These are phyloP conservation scores for Lanistes nyassanus DNA, from an alignment of 1,140 invertebrate species.

Conservation along the genomic window DNA sequence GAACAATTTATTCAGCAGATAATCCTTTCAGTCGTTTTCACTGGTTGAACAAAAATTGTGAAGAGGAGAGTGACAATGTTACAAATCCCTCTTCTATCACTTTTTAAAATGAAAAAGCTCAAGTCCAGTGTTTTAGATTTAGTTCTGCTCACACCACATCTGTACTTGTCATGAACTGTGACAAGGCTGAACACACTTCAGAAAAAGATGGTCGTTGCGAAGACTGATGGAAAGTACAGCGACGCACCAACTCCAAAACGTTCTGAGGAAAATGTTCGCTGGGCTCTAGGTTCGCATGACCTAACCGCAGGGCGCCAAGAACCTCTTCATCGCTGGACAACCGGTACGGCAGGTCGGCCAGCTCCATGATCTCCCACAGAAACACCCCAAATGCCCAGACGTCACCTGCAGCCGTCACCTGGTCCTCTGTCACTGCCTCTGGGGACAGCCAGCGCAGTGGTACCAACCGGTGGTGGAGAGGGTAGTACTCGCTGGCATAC, in stretches of 20 bases:
- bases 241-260: constrained; percentile 71
- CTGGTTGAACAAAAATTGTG: too few species aligned
- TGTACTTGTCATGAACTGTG: not conserved
- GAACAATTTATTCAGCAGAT: too few species aligned
- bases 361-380: constrained; percentile 64
- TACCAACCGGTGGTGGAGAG: constrained; percentile 70
- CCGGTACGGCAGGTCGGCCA: constrained; percentile 60
- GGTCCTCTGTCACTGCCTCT: constrained; percentile 82
- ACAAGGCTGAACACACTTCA: constrained; percentile 49
- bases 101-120: not conserved
- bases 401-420: constrained; percentile 67
- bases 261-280: constrained; percentile 60
- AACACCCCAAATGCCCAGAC: constrained; percentile 65
- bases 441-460: constrained; percentile 88
- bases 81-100: not conserved
- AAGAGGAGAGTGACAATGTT: not conserved
- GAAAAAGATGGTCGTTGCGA: constrained; percentile 72
- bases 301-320: constrained; percentile 70
- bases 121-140: not conserved
- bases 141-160: constrained; percentile 11
- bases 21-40: too few species aligned
- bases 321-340: constrained; percentile 67
- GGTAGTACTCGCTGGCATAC: constrained; percentile 83
- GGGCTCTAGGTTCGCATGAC: constrained; percentile 46
- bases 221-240: constrained; percentile 75